Conservation (phyloP, 2,113 vertebrate species). For the Laticauda laticaudata region DNA sequence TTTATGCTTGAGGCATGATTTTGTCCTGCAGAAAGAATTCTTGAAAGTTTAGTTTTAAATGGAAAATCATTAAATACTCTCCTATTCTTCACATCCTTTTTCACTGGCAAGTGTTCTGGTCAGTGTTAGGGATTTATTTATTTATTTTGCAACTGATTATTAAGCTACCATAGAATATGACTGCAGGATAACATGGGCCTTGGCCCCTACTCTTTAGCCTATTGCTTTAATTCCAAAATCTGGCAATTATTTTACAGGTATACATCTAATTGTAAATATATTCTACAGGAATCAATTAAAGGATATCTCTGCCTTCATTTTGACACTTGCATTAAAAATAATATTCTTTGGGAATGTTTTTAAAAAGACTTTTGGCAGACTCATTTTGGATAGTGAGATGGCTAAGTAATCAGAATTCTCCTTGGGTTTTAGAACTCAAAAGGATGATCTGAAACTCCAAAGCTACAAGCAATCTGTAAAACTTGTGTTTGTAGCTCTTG, state of each 20-base stretch:
- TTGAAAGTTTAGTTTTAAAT: not conserved
- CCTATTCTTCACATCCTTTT: not conserved
- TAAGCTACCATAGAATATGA: not conserved
- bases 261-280: not conserved
- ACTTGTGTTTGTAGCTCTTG: not conserved
- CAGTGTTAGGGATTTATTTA: not conserved
- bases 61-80: not conserved
- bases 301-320: not conserved
- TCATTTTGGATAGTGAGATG: not conserved
- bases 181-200: too few relatives aligned
- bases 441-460: not conserved
- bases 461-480: not conserved
- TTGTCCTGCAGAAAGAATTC: not conserved
- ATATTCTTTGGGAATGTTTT: not conserved
- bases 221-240: not conserved
- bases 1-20: not conserved
- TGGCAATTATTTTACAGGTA: not conserved
- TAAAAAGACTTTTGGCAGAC: conserved; percentile 12
- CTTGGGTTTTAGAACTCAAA: not conserved
- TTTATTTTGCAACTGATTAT: not conserved
- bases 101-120: not conserved
- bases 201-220: too few relatives aligned
- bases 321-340: not conserved
- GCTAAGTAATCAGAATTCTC: not conserved
- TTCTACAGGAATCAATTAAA: not conserved